Base-by-base conservation (phyloP, 2,888 invertebrate genomes). In the Andrena haemorrhoa region DNA sequence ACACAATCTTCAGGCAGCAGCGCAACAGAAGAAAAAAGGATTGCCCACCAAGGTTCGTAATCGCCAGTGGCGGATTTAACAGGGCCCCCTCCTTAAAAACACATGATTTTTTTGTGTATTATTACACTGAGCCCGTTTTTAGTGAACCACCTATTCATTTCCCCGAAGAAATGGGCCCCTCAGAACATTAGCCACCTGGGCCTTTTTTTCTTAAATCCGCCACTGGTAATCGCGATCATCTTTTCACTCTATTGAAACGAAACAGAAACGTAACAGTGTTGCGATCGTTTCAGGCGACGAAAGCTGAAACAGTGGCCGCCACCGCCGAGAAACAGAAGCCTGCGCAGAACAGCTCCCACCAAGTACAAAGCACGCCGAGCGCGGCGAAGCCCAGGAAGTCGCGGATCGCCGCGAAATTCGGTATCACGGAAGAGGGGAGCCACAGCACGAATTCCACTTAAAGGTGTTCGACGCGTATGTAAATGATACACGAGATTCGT, bases 321-420 rank as follows among this genome's bases (percentile, higher is more conserved):
- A 63, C 51, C 7, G 75, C n/a, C 5, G 84, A 80, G 29, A 84
- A 89, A 60, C 72, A 83, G 26, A 77, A 75, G n/a, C 72, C 83
- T 35, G 63, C n/a, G 1, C 86, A 87, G 58, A 87, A 83, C n/a
- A 76, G 58, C 65, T 79, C 83, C 5, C 87, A 87, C 56, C 64
- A 73, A 29, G 76, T 80, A 61, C 91, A 89, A 76, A 92, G 89
- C 56, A 73, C 74, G 29, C 92, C 91, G 69, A 89, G 85, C 53
- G 61, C 86, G n/a, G 74, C 77, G 16, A 91, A 89, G 61, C 93
- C 90, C 74, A 92, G 91, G 75, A 91, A 91, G 74, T 93, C 94
- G 5, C 92, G 94, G 12, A 90, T 94, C 3, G 94, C 94, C n/a
- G 94, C 94, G 0, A 94, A 93, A 73, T 94, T 94, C 75, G 89